These are phyloP conservation scores for Perccottus glenii DNA, from an alignment of 2,113 vertebrate species.

Conservation along the genomic window DNA sequence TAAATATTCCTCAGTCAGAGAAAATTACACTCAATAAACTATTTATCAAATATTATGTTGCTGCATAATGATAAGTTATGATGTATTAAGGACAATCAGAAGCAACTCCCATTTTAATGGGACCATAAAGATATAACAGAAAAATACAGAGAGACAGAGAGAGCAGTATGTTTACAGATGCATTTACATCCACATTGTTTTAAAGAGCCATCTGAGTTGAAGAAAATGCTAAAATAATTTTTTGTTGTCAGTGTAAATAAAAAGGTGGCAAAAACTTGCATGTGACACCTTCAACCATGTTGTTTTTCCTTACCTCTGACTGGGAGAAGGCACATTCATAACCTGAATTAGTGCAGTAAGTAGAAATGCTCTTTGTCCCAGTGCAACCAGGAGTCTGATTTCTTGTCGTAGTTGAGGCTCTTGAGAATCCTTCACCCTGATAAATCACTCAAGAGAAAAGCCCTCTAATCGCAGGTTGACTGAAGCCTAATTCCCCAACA, in stretches of 20 bases:
- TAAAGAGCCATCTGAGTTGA: neutral
- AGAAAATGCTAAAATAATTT: neutral
- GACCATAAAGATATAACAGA: no score
- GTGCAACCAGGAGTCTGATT: conserved; percentile 37
- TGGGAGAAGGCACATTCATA: neutral
- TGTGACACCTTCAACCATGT: neutral
- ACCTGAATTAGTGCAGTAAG: conserved; percentile 17
- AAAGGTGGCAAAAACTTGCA: no score
- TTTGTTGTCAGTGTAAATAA: neutral
- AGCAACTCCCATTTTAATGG: no score
- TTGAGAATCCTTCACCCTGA: conserved; percentile 35
- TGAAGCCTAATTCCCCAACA: conserved; percentile 55
- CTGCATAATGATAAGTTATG: neutral
- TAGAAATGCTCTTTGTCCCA: conserved; percentile 18
- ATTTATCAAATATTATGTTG: neutral
- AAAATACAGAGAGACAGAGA: neutral
- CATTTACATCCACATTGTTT: neutral
- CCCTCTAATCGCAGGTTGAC: conserved; percentile 43
- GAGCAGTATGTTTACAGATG: neutral
- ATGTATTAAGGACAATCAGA: neutral
- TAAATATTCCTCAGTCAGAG: neutral
- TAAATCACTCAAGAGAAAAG: conserved; percentile 53
- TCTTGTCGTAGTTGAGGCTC: conserved; percentile 21
- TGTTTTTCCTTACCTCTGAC: neutral
- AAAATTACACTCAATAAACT: neutral